phyloP scores from a whole-genome alignment of 2,113 vertebrate genomes.

The Struthidea cinerea region DNA sequence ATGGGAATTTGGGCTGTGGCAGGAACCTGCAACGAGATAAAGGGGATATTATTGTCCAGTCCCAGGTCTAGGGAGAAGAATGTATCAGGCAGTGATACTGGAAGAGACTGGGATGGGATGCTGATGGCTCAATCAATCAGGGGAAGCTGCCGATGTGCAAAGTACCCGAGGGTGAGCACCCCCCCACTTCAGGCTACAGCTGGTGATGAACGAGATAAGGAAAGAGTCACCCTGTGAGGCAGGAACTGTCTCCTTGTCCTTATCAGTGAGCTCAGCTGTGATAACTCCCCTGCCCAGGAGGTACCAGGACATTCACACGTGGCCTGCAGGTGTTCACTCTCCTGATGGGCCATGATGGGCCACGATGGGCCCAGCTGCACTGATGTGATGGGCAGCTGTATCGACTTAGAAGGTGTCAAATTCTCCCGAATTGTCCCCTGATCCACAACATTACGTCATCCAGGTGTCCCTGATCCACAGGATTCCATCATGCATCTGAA shows the following conservation, averaged over 20 bases:
- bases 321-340: not conserved
- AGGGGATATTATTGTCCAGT: not conserved
- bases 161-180: not conserved
- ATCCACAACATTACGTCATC: not conserved
- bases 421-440: rapidly evolving
- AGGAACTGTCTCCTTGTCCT: not conserved
- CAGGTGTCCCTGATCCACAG: not conserved
- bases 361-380: not conserved
- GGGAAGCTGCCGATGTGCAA: not conserved
- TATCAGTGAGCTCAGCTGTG: not conserved
- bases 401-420: rapidly evolving
- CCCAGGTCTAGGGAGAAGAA: not conserved
- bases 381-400: not conserved
- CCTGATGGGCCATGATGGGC: not conserved
- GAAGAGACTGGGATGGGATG: not conserved
- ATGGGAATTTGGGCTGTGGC: not conserved
- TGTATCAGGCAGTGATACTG: no score
- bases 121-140: not conserved
- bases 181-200: not conserved
- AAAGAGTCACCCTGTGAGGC: not conserved
- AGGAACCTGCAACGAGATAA: not conserved
- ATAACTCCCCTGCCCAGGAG: not conserved
- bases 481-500: no score
- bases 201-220: not conserved
- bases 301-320: rapidly evolving